A percentile compares a stretch with the other conserved stretches of the same genome.
Conservation (phyloP, 2,888 invertebrate species). For the Morinoia aosen region DNA sequence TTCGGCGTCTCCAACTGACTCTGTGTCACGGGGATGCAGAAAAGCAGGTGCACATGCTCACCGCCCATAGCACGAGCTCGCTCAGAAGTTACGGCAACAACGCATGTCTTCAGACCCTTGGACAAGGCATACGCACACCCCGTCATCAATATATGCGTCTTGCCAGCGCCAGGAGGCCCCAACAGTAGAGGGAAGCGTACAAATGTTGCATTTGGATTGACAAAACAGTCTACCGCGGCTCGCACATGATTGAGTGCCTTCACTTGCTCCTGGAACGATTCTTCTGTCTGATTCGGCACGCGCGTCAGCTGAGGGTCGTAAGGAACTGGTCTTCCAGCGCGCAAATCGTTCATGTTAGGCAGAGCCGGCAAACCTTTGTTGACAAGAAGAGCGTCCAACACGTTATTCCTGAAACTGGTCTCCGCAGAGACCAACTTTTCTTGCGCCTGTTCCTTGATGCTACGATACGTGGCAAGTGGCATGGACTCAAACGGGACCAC, state of each 20-base stretch:
- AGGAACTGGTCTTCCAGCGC: too few relatives aligned
- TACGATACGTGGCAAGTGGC: too few relatives aligned
- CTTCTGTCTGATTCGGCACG: neutral
- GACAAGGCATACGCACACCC: neutral
- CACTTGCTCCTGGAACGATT: neutral
- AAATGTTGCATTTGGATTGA: neutral
- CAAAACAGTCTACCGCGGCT: neutral
- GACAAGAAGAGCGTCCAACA: too few relatives aligned
- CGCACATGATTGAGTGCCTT: neutral
- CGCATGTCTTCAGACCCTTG: neutral
- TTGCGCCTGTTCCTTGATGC: too few relatives aligned
- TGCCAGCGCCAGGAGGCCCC: constrained; percentile 23
- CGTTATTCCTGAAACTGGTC: too few relatives aligned
- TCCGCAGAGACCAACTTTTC: too few relatives aligned
- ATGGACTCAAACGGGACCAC: too few relatives aligned
- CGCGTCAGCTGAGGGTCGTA: too few relatives aligned
- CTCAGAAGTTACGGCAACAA: neutral
- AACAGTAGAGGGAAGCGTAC: neutral
- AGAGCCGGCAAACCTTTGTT: too few relatives aligned
- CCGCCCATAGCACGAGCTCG: neutral
- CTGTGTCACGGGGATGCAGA: neutral
- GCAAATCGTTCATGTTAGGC: neutral
- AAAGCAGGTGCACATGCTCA: neutral
- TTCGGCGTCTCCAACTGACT: neutral
- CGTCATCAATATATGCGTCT: neutral